Conservation (phyloP, 1,140 invertebrate genomes). For the Polypedilum pembai region DNA sequence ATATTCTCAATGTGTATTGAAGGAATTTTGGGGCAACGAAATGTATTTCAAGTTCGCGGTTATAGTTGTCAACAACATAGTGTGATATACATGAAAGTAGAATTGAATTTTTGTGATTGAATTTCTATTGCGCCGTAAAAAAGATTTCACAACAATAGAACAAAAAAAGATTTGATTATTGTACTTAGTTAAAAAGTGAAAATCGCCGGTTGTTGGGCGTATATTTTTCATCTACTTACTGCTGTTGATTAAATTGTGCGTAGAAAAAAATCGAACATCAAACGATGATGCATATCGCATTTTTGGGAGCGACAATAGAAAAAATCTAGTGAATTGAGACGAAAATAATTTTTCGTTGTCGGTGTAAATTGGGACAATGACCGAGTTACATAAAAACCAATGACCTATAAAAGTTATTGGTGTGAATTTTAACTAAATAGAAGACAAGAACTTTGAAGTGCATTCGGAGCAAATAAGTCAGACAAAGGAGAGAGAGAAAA, state of each 20-base stretch:
- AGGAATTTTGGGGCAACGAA: background rate
- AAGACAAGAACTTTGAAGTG: background rate
- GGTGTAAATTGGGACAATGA: background rate
- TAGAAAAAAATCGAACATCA: background rate
- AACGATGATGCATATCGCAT: background rate
- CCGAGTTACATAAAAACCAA: slow-evolving; percentile 25
- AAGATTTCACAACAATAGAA: too few relatives aligned
- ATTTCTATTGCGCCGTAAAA: too few relatives aligned
- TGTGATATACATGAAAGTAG: too few relatives aligned
- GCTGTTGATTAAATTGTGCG: background rate
- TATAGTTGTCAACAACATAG: background rate
- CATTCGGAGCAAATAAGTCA: background rate
- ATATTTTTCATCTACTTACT: too few relatives aligned
- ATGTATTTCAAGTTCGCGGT: background rate
- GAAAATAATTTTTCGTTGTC: background rate
- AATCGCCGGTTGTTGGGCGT: too few relatives aligned
- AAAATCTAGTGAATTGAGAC: background rate
- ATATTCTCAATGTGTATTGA: background rate
- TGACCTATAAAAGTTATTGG: slow-evolving; percentile 12
- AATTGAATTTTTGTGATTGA: too few relatives aligned
- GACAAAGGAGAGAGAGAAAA: background rate
- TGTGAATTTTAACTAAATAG: background rate
- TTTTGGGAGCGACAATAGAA: background rate
- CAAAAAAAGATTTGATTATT: too few relatives aligned
- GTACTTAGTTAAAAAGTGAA: too few relatives aligned